Percentiles rank a stretch among this genome's conserved stretches.
These are phyloP conservation scores for Aphyosemion australe DNA, from an alignment of 2,113 vertebrate species.

Conservation along the genomic window DNA sequence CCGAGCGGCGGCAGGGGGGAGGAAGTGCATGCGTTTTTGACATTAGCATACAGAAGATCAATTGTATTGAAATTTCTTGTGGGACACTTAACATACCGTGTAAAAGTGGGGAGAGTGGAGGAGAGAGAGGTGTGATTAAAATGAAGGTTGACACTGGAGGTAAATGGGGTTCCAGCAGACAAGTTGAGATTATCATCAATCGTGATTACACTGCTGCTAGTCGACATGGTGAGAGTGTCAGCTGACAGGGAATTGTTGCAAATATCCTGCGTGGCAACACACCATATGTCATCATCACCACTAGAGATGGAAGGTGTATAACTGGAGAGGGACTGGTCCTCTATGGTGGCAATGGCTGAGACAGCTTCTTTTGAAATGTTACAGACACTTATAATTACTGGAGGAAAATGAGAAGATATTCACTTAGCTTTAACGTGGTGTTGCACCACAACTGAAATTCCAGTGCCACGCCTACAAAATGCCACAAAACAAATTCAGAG, in stretches of 20 bases:
- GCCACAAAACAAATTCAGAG: too few species aligned
- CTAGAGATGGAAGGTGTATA: not conserved
- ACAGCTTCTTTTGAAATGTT: not conserved
- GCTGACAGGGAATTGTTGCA: not conserved
- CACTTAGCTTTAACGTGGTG: too few species aligned
- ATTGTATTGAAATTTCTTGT: too few species aligned
- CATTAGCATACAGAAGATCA: too few species aligned
- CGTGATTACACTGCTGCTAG: not conserved
- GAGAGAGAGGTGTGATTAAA: too few species aligned
- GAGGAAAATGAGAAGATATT: not conserved
- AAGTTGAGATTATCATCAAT: slow-evolving; percentile 2
- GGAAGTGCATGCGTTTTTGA: too few species aligned
- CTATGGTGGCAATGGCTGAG: slow-evolving; percentile 3
- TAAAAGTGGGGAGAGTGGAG: too few species aligned
- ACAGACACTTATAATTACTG: not conserved
- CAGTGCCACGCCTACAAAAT: too few species aligned
- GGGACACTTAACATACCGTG: too few species aligned
- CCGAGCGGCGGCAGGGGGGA: too few species aligned
- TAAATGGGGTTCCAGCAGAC: not conserved
- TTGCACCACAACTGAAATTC: not conserved
- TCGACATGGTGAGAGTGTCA: slow-evolving; percentile 14
- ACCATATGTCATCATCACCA: slow-evolving; percentile 7
- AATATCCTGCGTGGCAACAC: slow-evolving; percentile 15
- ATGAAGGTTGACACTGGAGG: too few species aligned
- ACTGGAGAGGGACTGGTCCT: slow-evolving; percentile 14